phyloP scores from a whole-genome alignment of 2,113 vertebrate genomes.

The Epinephelus moara region DNA sequence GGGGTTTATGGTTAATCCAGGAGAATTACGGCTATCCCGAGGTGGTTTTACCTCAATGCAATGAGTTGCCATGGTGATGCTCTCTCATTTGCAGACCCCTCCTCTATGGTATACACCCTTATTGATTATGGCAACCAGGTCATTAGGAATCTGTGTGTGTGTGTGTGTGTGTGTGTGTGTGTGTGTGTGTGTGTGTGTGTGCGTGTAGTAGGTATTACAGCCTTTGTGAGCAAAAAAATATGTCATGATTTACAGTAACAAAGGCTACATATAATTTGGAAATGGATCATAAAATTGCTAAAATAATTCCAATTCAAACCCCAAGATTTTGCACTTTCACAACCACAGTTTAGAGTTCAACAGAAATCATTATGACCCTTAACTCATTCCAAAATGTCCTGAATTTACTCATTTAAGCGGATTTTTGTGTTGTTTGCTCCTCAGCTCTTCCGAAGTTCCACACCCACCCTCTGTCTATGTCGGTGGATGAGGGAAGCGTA shows the following conservation, averaged over 20 bases:
- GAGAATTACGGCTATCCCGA: slow-evolving; percentile 54
- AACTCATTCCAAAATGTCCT: not conserved
- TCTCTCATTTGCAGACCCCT: slow-evolving; percentile 48
- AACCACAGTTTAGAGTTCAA: no score
- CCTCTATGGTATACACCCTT: slow-evolving; percentile 28
- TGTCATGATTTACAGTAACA: not conserved
- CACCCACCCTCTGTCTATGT: slow-evolving; percentile 79
- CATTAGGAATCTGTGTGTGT: slow-evolving; percentile 10
- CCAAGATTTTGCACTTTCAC: no score
- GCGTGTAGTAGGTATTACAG: not conserved
- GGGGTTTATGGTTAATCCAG: slow-evolving; percentile 56
- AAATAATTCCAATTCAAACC: not conserved
- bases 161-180: not conserved
- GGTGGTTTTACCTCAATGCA: slow-evolving; percentile 40
- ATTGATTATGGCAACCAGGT: slow-evolving; percentile 68
- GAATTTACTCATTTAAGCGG: not conserved
- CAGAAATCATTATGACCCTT: no score
- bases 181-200: slow-evolving; percentile 21
- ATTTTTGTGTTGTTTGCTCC: not conserved
- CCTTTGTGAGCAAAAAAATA: not conserved
- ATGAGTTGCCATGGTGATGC: slow-evolving; percentile 70
- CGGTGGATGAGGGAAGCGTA: slow-evolving; percentile 78
- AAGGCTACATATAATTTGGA: not conserved
- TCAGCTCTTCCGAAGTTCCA: slow-evolving; percentile 83
- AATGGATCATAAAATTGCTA: not conserved